These are phyloP conservation scores for Ifrita kowaldi DNA, from an alignment of 2,113 vertebrate species.

Conservation along the genomic window DNA sequence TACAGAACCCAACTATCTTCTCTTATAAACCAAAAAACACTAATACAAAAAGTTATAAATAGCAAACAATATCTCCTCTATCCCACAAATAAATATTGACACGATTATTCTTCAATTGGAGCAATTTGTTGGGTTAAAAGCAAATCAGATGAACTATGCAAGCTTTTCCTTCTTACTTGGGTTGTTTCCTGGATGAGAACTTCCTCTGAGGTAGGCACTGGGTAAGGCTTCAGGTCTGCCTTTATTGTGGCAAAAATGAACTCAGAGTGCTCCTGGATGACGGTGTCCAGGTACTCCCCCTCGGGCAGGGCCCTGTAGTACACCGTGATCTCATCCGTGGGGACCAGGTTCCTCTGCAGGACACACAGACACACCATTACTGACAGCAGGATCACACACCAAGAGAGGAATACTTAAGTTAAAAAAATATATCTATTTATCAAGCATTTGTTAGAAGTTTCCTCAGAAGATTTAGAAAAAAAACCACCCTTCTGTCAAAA, in stretches of 20 bases:
- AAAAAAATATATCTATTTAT: not conserved
- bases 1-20: not conserved
- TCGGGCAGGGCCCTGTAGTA: conserved; percentile 83
- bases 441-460: not conserved
- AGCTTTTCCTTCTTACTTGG: conserved; percentile 74
- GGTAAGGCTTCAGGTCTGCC: conserved; percentile 84
- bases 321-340: conserved; percentile 90
- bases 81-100: not conserved
- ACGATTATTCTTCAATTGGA: not conserved
- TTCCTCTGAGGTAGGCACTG: conserved; percentile 77
- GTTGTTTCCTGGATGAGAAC: conserved; percentile 90
- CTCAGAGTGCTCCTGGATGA: conserved; percentile 85
- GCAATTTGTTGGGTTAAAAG: not conserved
- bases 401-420: not conserved
- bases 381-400: not conserved
- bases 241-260: conserved; percentile 95
- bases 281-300: conserved; percentile 83
- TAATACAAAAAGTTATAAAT: not conserved
- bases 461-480: not conserved
- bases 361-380: not conserved
- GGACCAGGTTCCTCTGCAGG: conserved; percentile 86
- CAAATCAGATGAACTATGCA: not conserved
- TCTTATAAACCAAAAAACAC: not conserved
- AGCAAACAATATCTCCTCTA: not conserved
- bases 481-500: not conserved